Conservation (phyloP, 1,140 invertebrate species). For the Musca vetustissima region DNA sequence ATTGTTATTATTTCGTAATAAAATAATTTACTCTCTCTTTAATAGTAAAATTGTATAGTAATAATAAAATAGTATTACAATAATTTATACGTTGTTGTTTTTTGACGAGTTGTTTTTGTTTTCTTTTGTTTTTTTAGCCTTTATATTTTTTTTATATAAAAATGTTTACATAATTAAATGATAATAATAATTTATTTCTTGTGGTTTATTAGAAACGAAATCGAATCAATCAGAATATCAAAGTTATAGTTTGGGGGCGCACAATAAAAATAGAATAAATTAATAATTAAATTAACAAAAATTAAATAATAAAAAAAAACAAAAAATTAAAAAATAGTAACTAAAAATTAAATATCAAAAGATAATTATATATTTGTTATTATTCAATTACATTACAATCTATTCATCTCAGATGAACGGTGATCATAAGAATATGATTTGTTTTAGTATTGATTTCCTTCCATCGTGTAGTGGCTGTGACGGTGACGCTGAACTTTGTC, state of each 20-base stretch:
- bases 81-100: slow-evolving; percentile 9
- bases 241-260: not conserved
- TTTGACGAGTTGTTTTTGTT: slow-evolving; percentile 8
- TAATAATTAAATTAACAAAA: slow-evolving; percentile 18
- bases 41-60: slow-evolving; percentile 10
- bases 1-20: not conserved
- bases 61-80: slow-evolving; percentile 11
- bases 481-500: too few relatives aligned
- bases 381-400: slow-evolving; percentile 3
- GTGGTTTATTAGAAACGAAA: not conserved
- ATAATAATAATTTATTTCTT: not conserved
- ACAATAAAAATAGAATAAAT: slow-evolving; percentile 13
- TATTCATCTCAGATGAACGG: slow-evolving; percentile 20
- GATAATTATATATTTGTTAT: not conserved
- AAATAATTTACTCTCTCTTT: slow-evolving; percentile 16
- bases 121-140: not conserved
- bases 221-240: not conserved
- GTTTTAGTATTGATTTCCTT: not conserved
- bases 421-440: not conserved
- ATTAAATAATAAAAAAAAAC: slow-evolving; percentile 1
- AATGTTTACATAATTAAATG: not conserved
- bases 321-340: too few relatives aligned
- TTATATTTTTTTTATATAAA: slow-evolving; percentile 4
- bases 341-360: slow-evolving; percentile 4
- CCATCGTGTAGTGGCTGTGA: not conserved